Percentiles rank a stretch among this genome's conserved stretches.
Conservation (phyloP, 1,140 invertebrate species). For the Cardiocondyla obscurior region DNA sequence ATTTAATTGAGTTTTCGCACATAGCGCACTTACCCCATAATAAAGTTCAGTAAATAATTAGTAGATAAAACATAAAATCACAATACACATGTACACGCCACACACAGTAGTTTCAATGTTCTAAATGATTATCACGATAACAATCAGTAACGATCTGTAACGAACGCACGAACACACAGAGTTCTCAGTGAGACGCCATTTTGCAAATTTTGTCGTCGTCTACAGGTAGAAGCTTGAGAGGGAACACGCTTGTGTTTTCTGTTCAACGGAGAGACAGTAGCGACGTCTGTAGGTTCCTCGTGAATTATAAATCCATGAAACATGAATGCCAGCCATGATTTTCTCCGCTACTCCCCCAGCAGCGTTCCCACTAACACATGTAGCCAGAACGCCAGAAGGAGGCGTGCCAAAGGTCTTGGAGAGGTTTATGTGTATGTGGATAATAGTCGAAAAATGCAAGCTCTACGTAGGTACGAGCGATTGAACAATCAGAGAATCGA, state of each 20-base stretch:
- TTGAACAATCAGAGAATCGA: not conserved
- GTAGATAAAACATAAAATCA: constrained; percentile 56
- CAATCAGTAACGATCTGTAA: not conserved
- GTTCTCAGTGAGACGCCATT: constrained; percentile 61
- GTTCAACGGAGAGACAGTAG: no score
- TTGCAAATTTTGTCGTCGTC: constrained; percentile 59
- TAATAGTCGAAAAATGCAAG: not conserved
- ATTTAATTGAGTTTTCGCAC: not conserved
- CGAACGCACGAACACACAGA: constrained; percentile 45
- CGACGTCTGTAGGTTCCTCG: no score
- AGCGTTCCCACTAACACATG: no score
- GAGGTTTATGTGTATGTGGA: not conserved
- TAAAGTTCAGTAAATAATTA: constrained; percentile 58
- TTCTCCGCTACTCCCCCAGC: no score
- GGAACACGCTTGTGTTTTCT: not conserved
- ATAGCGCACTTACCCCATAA: constrained; percentile 63
- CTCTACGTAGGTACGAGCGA: not conserved
- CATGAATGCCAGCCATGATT: no score
- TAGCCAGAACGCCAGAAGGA: no score
- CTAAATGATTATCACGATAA: constrained; percentile 1
- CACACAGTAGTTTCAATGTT: constrained; percentile 37
- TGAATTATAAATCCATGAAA: no score
- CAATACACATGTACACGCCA: no score
- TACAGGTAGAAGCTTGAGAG: not conserved
- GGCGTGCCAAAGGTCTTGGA: not conserved